Conservation (phyloP, 2,888 invertebrate genomes). For the Diabrotica balteata region DNA sequence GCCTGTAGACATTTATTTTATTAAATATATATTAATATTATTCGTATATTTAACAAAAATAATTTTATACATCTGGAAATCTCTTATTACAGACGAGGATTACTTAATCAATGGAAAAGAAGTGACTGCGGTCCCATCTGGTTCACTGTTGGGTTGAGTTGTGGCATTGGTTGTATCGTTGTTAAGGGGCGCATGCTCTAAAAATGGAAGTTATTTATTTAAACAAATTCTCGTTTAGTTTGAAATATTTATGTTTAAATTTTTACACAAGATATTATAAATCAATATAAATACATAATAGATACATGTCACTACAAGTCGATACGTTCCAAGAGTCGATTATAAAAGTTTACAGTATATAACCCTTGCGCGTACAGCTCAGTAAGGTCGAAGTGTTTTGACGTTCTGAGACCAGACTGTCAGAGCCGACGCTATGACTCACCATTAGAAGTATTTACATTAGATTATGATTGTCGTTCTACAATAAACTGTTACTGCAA, state of each 20-base stretch:
- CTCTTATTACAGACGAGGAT: constrained; percentile 12
- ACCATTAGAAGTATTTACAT: no score
- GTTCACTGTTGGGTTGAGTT: constrained; percentile 51
- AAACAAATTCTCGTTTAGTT: neutral
- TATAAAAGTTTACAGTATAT: no score
- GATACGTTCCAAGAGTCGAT: no score
- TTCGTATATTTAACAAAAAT: constrained; percentile 45
- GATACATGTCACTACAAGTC: no score
- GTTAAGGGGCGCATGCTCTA: constrained; percentile 57
- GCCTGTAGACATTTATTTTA: neutral
- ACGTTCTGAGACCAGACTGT: no score
- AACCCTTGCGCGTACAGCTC: no score
- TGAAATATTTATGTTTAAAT: neutral
- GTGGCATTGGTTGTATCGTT: constrained; percentile 50
- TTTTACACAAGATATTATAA: no score
- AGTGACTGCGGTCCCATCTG: constrained; percentile 56
- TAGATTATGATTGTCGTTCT: no score
- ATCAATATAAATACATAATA: no score
- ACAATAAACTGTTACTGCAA: no score
- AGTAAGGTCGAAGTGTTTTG: no score
- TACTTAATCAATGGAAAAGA: constrained; percentile 51
- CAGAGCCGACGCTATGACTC: no score
- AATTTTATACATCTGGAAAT: constrained; percentile 41
- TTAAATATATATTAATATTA: constrained; percentile 29
- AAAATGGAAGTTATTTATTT: constrained; percentile 11